Evolutionary conservation across 2,888 invertebrate species (phyloP), one percentile per base, ranked within the genome.

Genomic region (Agriopis leucophaearia): DNA sequence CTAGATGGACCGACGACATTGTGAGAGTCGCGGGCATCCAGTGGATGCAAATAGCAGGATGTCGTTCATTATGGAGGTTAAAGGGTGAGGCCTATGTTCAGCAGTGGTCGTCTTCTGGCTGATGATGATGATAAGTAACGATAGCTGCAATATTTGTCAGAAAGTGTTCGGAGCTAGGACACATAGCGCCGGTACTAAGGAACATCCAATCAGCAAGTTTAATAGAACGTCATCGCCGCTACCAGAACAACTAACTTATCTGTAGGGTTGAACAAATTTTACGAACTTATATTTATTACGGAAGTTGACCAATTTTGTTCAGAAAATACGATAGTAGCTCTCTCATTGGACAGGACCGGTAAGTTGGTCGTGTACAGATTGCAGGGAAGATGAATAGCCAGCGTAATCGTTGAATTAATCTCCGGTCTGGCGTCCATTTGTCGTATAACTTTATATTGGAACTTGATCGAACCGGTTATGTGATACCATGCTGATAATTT

Each of bases 351-450:
- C 7, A n/a, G 7, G 12, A 27, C 7, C 27, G 13, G 4, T 55
- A n/a, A 27, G 42, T 42, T 44, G 13, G 55, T 27, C 10, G 55
- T 16, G 55, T 42, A 18, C 44, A 42, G 55, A 55, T 55, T 42
- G 55, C 55, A 55, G 55, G 42, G 42, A 55, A 55, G 55, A 55
- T 55, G 42, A 42, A 55, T 55, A 13, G 55, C 27, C 42, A 42
- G 44, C 55, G 42, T 58, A 47, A 58, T 58, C 58, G 58, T 15
- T 12, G 58, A 58, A 48, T 48, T 58, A 58, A 58, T 58, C 42
- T 55, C 48, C 38, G 47, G 44, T 15, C 8, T n/a, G 56, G 38
- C 36, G 56, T 48, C 48, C 18, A 48, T 58, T 58, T 55, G 55
- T 55, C 44, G 42, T 27, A 13, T 42, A 44, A 44, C 18, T 55